Base-by-base conservation (phyloP, 2,797 vertebrate species). In the Peromyscus aztecus region DNA sequence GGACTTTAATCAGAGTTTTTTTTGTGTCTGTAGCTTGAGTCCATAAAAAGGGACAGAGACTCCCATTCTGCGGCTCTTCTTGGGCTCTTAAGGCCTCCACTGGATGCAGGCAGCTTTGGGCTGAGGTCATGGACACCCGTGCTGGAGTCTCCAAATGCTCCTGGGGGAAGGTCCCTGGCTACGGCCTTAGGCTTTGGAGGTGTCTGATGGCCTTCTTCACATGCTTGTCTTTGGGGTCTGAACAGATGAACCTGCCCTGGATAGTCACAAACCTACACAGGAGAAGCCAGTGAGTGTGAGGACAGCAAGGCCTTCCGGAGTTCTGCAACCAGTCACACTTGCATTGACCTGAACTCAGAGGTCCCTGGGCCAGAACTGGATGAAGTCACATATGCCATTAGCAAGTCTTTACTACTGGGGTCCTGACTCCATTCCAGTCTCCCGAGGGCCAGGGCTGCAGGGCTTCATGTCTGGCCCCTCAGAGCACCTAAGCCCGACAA, bases 181-280 rank as follows among this genome's bases (percentile, higher is more conserved):
- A 2, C 43, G 24, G 59, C 10, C 0, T 2, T 27, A 0, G 2
- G 0, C 0, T 52, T 27, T 3, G 0, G 71, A 98, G 23, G 10
- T 67, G 0, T 10, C 0, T 81, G 4, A 97, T 0, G 5, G 91
- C 85, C 37, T 46, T 96, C 87, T 61, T 96, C 94, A 97, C 96
- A 6, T 4, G 52, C 3, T 0, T 2, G 5, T 94, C 31, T 0
- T 80, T 8, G 37, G 97, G 97, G 82, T 97, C n/a, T 0, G 55
- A 46, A 16, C 97, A 98, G 94, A 98, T 61, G 40, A 0, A 0
- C 85, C 0, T 97, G 24, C 27, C 61, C 24, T n/a, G 94, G 37
- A 16, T 0, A 0, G 97, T 98, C 0, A 90, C 5, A 61, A 98
- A 11, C 73, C 98, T 98, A 13, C 69, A 5, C 0, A n/a, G 69